Base-by-base conservation (phyloP, 2,888 invertebrate genomes). In the Liodrosophila aerea region DNA sequence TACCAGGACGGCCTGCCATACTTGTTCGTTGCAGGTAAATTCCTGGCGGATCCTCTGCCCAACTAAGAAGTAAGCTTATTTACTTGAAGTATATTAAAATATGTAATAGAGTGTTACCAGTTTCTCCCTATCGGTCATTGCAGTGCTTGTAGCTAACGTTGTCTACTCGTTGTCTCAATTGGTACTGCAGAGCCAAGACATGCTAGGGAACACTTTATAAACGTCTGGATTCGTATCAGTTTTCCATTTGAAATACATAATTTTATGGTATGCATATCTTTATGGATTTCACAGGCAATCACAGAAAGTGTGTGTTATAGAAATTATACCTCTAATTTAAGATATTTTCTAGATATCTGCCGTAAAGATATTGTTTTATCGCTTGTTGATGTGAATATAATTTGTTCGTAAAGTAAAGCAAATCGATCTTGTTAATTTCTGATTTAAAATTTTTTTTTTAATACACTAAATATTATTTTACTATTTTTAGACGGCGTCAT, bases 1-100 rank as follows among this genome's bases (percentile, higher is more conserved):
- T 75, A 86, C 84, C 85, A 88, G 11, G 77, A 62, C 2, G 70
- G 37, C 1, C 16, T 51, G 0, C 11, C 7, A 4, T 16, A 8
- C 2, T 11, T 7, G 11, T 39, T 12, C n/a, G 12, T 34, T 30
- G 12, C 31, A 3, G 12, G 3, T 0, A 3, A 0, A 7, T 13
- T 18, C 9, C 15, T 34, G 4, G 9, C 1, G 9, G 29, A 5
- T 11, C n/a, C n/a, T 1, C 13, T 36, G 36, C 29, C 44, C 30
- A 7, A 8, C 11, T 8, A 69, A 30, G 70, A 69, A 40, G 27
- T 2, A 36, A 40, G 11, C 1, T 16, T n/a, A 16, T 4, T 16
- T n/a, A 9, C 16, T 18, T n/a, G n/a, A 30, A 7, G 0, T 45
- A 8, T 7, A 29, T 4, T 4, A 2, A 5, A 7, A 39, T n/a